Conservation (phyloP, 2,888 invertebrate genomes). For the Nephrotoma flavescens region DNA sequence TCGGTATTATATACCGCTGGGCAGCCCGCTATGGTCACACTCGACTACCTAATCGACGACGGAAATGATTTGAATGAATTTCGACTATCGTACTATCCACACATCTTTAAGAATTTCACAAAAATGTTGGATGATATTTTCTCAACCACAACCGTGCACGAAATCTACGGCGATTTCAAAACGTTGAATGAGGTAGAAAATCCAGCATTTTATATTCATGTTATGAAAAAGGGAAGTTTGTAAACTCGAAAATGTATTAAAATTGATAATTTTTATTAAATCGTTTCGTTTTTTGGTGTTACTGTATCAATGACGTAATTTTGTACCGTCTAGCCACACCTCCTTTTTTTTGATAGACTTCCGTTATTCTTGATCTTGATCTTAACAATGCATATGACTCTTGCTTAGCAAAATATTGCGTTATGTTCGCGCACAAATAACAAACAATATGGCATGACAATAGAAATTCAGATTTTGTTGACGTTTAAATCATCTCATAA, state of each 20-base stretch:
- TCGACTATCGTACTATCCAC: constrained; percentile 78
- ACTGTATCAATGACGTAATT: background rate
- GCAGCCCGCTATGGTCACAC: constrained; percentile 57
- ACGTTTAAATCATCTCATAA: background rate
- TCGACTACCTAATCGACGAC: constrained; percentile 66
- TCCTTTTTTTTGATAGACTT: background rate
- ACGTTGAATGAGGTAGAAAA: constrained; percentile 42
- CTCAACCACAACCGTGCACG: constrained; percentile 44
- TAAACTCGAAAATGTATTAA: background rate
- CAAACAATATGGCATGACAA: background rate
- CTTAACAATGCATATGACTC: background rate
- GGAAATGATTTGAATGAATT: constrained; percentile 43
- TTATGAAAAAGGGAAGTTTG: constrained; percentile 45
- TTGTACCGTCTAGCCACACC: background rate
- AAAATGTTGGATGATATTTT: constrained; percentile 57
- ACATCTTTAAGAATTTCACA: constrained; percentile 56
- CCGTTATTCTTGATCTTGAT: background rate
- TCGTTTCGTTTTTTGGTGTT: background rate
- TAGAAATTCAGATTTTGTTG: background rate
- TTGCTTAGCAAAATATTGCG: background rate
- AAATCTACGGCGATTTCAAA: constrained; percentile 72
- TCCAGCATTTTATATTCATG: constrained; percentile 76
- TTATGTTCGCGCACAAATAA: background rate
- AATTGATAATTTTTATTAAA: background rate
- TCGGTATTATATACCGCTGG: constrained; percentile 69